These are phyloP conservation scores for Coelogynopora nodosa DNA, from an alignment of 2,888 invertebrate species.

Conservation along the genomic window DNA sequence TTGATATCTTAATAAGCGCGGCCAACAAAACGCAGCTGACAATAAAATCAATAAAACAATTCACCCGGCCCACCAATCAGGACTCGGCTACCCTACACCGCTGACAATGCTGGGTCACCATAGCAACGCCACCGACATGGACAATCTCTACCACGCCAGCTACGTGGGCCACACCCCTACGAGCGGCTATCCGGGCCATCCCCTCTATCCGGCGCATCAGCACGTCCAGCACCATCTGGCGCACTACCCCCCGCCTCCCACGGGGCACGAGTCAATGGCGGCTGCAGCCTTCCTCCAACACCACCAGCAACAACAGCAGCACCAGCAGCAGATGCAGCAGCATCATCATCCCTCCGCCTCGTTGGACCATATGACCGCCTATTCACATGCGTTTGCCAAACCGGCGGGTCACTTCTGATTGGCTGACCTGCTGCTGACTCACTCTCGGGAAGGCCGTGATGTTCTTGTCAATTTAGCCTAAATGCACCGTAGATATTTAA, in stretches of 20 bases:
- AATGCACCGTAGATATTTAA: no score
- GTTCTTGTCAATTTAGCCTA: no score
- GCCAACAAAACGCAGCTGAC: no score
- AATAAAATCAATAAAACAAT: no score
- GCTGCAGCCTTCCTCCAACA: neutral
- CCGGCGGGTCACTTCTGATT: neutral
- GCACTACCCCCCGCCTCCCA: neutral
- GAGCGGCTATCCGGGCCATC: neutral
- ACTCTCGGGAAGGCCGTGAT: no score
- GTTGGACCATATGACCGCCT: neutral
- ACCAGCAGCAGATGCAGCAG: no score
- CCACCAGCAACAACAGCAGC: neutral
- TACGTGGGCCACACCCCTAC: neutral
- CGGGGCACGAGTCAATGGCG: neutral
- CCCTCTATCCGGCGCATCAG: neutral
- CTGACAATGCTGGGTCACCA: neutral
- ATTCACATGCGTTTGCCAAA: neutral
- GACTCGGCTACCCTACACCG: neutral
- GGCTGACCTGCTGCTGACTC: no score
- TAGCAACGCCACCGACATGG: neutral
- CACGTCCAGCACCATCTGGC: neutral
- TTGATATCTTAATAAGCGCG: no score
- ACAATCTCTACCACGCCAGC: neutral
- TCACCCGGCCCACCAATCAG: no score
- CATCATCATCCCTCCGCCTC: neutral